phyloP scores from a whole-genome alignment of 2,888 invertebrate genomes.

The Tenthredo mesomela region DNA sequence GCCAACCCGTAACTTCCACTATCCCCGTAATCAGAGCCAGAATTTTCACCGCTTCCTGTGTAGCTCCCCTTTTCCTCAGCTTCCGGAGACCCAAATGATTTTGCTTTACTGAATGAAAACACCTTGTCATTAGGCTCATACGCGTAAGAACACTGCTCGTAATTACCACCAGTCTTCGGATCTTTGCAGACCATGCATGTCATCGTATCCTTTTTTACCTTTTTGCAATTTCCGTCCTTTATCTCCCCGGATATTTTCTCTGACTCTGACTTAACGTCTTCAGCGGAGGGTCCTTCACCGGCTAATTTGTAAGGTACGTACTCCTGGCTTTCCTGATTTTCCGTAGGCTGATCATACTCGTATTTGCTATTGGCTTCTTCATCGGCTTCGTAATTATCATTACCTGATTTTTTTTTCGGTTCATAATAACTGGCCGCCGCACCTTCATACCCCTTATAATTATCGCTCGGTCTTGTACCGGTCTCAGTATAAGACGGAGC shows the following conservation, averaged over 20 bases:
- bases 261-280: constrained; percentile 80
- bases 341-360: constrained; percentile 13
- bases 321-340: constrained; percentile 55
- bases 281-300: constrained; percentile 60
- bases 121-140: constrained; percentile 86
- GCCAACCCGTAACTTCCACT: constrained; percentile 12
- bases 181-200: constrained; percentile 88
- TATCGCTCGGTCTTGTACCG: neutral
- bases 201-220: constrained; percentile 83
- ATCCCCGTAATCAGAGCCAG: neutral
- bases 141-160: constrained; percentile 90
- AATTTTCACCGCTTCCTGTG: neutral
- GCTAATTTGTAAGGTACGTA: constrained; percentile 53
- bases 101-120: constrained; percentile 72
- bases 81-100: constrained; percentile 67
- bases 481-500: neutral
- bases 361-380: constrained; percentile 21
- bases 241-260: constrained; percentile 83
- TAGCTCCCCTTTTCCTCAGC: constrained; percentile 45
- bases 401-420: neutral
- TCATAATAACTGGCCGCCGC: neutral
- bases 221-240: constrained; percentile 82
- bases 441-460: neutral
- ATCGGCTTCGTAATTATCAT: constrained; percentile 33
- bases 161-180: constrained; percentile 87